Conservation (phyloP, 2,888 invertebrate species). For the Teleiodes luculella region DNA sequence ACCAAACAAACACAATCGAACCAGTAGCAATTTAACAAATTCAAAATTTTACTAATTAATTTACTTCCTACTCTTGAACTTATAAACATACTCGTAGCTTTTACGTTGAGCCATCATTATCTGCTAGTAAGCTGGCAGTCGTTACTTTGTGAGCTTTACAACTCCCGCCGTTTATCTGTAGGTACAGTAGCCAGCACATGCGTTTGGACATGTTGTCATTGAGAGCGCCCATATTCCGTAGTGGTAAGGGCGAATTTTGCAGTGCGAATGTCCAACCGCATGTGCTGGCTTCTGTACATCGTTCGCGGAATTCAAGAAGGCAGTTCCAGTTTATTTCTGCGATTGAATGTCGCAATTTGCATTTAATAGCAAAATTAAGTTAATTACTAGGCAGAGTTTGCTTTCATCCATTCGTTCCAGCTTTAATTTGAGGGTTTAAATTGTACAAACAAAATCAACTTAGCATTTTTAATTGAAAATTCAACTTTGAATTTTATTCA, state of each 20-base stretch:
- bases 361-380: slow-evolving; percentile 21
- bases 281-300: too few relatives aligned
- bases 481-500: too few relatives aligned
- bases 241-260: too few relatives aligned
- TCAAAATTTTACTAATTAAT: too few relatives aligned
- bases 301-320: slow-evolving; percentile 1
- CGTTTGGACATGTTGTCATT: too few relatives aligned
- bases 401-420: slow-evolving; percentile 20
- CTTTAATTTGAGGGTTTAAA: neutral
- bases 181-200: neutral
- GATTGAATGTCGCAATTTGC: slow-evolving; percentile 29
- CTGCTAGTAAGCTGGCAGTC: neutral
- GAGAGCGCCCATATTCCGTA: too few relatives aligned
- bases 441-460: neutral
- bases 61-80: too few relatives aligned
- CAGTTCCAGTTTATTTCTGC: slow-evolving; percentile 21
- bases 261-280: too few relatives aligned
- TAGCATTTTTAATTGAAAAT: too few relatives aligned
- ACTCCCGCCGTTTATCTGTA: neutral
- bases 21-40: too few relatives aligned
- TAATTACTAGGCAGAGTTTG: slow-evolving; percentile 16
- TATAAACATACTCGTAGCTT: neutral
- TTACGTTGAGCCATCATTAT: too few relatives aligned
- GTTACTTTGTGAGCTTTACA: neutral
- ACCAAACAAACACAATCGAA: too few relatives aligned